Conservation (phyloP, 2,113 vertebrate species). For the Oreochromis aureus region DNA sequence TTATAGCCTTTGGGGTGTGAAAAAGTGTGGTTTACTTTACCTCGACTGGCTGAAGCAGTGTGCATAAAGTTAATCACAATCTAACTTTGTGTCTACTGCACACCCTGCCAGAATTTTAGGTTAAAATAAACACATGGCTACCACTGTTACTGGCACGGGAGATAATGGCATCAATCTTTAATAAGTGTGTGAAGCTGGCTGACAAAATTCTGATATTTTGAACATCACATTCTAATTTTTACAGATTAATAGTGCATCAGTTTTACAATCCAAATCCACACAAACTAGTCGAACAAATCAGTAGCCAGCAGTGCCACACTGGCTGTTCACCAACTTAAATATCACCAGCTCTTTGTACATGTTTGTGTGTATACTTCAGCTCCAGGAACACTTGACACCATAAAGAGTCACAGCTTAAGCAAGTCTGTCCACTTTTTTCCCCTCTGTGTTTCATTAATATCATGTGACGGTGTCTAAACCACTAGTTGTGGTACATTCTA, state of each 20-base stretch:
- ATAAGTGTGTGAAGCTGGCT: background rate
- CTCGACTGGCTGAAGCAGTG: background rate
- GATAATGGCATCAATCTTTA: background rate
- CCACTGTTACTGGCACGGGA: background rate
- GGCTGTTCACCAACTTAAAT: background rate
- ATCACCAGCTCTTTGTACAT: background rate
- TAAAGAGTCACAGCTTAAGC: background rate
- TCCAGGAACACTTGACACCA: background rate
- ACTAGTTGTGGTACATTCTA: background rate
- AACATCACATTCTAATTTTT: background rate
- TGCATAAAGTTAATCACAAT: background rate
- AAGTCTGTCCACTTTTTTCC: background rate
- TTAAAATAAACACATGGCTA: background rate
- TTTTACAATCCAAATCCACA: background rate
- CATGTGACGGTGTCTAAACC: background rate
- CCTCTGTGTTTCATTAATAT: background rate
- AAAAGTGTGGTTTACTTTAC: constrained; percentile 12
- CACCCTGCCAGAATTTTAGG: background rate
- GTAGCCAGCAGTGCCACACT: background rate
- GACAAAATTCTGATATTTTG: background rate
- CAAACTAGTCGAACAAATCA: background rate
- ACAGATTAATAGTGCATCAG: background rate
- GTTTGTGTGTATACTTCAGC: background rate
- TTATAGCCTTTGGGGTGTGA: constrained; percentile 63
- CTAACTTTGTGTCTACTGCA: background rate